These are phyloP conservation scores for Leucozona laternaria DNA, from an alignment of 2,888 invertebrate genomes.

Conservation along the genomic window DNA sequence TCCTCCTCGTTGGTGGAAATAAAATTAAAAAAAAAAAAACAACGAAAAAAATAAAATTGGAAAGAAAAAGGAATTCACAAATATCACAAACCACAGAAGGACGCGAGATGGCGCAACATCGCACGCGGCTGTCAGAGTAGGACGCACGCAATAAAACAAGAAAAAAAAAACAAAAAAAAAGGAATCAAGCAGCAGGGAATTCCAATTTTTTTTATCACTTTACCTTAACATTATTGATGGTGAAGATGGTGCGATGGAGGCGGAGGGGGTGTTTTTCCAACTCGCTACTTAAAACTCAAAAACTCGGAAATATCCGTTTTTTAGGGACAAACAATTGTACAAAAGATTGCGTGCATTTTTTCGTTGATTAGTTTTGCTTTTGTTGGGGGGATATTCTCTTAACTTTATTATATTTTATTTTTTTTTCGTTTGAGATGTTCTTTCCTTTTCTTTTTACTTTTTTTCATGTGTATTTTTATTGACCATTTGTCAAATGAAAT, in stretches of 20 bases:
- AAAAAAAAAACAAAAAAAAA: slow-evolving; percentile 53
- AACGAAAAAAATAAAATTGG: slow-evolving; percentile 36
- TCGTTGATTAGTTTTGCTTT: slow-evolving; percentile 72
- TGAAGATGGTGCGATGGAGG: slow-evolving; percentile 19
- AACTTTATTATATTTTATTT: slow-evolving; percentile 49
- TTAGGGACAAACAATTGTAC: slow-evolving; percentile 63
- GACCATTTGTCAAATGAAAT: slow-evolving; percentile 72
- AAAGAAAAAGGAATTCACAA: slow-evolving; percentile 58
- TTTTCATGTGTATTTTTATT: slow-evolving; percentile 75
- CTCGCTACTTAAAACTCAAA: slow-evolving; percentile 46
- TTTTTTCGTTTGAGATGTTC: slow-evolving; percentile 23
- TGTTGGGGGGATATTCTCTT: slow-evolving; percentile 62
- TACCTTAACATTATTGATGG: slow-evolving; percentile 74
- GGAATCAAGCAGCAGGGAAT: slow-evolving; percentile 71
- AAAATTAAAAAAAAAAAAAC: slow-evolving; percentile 32
- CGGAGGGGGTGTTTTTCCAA: slow-evolving; percentile 44
- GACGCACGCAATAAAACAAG: slow-evolving; percentile 62
- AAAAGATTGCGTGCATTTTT: slow-evolving; percentile 71
- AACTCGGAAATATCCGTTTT: slow-evolving; percentile 38
- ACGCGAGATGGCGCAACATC: slow-evolving; percentile 70
- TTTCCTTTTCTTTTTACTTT: slow-evolving; percentile 60
- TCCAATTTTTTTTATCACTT: slow-evolving; percentile 54
- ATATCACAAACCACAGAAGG: slow-evolving; percentile 64
- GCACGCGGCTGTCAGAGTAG: slow-evolving; percentile 60
- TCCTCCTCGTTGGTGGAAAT: slow-evolving; percentile 42